These are phyloP conservation scores for human DNA, from an alignment of 2,113 vertebrate genomes.

Conservation along the genomic window DNA sequence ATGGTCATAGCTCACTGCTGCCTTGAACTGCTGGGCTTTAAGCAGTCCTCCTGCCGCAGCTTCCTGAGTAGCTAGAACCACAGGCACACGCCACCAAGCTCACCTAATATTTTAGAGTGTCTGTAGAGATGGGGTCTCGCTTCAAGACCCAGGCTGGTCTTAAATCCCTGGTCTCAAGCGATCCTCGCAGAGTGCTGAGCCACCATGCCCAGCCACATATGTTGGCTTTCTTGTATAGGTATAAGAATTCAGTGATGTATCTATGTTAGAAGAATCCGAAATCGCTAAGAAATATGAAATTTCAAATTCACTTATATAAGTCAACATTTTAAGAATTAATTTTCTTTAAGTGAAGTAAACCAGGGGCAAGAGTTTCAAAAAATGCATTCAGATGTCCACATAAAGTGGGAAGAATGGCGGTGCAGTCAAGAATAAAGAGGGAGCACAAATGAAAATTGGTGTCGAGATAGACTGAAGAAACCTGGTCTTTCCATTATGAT, in stretches of 20 bases:
- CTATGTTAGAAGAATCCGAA: not conserved
- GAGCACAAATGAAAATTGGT: not conserved
- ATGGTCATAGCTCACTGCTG: too few relatives aligned
- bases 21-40: too few relatives aligned
- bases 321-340: not conserved
- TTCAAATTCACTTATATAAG: not conserved
- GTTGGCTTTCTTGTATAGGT: not conserved
- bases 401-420: not conserved
- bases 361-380: constrained; percentile 8
- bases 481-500: not conserved
- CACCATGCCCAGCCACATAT: too few relatives aligned
- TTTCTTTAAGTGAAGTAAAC: not conserved
- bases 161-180: too few relatives aligned
- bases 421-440: not conserved
- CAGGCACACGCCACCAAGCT: too few relatives aligned
- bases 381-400: not conserved
- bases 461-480: not conserved
- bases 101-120: too few relatives aligned
- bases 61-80: too few relatives aligned
- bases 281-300: not conserved
- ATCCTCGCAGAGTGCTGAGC: too few relatives aligned
- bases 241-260: not conserved
- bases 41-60: too few relatives aligned
- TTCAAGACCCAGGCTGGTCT: too few relatives aligned
- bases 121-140: too few relatives aligned